A percentile compares a stretch with the other conserved stretches of the same genome.
phyloP scores from a whole-genome alignment of 2,888 invertebrate species.

The Boloria selene region DNA sequence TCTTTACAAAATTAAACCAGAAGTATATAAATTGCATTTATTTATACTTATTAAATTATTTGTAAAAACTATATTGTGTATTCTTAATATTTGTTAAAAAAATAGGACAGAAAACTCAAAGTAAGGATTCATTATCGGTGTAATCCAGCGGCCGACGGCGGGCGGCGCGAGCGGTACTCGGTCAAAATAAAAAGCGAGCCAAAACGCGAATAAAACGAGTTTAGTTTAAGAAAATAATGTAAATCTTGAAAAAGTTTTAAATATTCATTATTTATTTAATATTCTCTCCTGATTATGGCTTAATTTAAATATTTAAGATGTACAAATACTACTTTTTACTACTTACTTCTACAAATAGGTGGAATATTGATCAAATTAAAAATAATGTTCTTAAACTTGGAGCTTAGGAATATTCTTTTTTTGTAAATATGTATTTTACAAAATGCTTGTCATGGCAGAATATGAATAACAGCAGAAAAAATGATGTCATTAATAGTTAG shows the following conservation, averaged over 20 bases:
- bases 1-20: too few relatives aligned
- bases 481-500: slow-evolving; percentile 5
- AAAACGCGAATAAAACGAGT: not conserved
- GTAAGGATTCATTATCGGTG: slow-evolving; percentile 9
- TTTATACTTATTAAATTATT: slow-evolving; percentile 5
- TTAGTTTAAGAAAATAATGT: not conserved
- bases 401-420: not conserved
- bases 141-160: slow-evolving; percentile 16
- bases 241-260: not conserved
- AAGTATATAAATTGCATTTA: too few relatives aligned
- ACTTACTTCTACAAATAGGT: too few relatives aligned
- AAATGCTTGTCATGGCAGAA: not conserved
- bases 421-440: not conserved
- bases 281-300: too few relatives aligned
- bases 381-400: not conserved
- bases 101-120: not conserved
- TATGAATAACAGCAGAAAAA: slow-evolving; percentile 2
- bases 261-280: too few relatives aligned
- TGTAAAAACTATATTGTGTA: not conserved
- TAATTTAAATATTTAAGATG: too few relatives aligned
- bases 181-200: not conserved
- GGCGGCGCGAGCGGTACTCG: not conserved
- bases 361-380: too few relatives aligned
- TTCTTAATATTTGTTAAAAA: not conserved
- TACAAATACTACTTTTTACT: too few relatives aligned